Conservation (phyloP, 1,140 invertebrate genomes). For the Cotesia glomerata region DNA sequence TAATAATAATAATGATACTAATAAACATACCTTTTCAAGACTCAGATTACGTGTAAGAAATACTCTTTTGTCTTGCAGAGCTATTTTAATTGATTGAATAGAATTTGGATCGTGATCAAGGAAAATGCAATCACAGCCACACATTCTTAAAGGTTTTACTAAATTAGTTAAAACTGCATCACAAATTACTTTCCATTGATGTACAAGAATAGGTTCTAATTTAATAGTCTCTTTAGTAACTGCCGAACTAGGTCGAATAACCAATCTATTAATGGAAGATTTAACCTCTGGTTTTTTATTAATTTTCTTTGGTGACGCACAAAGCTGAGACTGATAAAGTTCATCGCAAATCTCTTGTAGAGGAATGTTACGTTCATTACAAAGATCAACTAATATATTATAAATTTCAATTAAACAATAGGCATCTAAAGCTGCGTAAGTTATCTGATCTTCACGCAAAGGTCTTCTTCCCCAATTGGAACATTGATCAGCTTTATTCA, state of each 20-base stretch:
- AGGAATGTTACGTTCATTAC: conserved; percentile 62
- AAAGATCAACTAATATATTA: conserved; percentile 63
- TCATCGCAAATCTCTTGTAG: conserved; percentile 69
- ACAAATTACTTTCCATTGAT: conserved; percentile 61
- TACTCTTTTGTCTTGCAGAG: conserved; percentile 64
- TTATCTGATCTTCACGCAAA: conserved; percentile 74
- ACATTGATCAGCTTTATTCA: conserved; percentile 85
- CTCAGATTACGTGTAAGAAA: conserved; percentile 66
- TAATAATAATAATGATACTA: background rate
- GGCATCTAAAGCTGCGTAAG: conserved; percentile 84
- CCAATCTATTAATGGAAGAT: no score
- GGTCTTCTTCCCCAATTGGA: conserved; percentile 87
- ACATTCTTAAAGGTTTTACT: conserved; percentile 68
- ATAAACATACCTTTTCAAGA: conserved; percentile 52
- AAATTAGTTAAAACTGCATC: conserved; percentile 67
- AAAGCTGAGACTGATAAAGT: conserved; percentile 46
- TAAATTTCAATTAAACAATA: conserved; percentile 81
- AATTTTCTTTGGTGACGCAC: conserved; percentile 57
- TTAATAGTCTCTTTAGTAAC: conserved; percentile 25
- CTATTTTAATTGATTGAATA: conserved; percentile 62
- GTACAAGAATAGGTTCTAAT: conserved; percentile 28
- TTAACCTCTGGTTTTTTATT: conserved; percentile 42
- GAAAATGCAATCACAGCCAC: conserved; percentile 71
- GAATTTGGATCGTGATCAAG: conserved; percentile 62
- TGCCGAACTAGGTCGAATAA: background rate